Evolutionary conservation across 2,113 vertebrate species (phyloP), one percentile per base, ranked within the genome.

Genomic region (Pseudorasbora parva): DNA sequence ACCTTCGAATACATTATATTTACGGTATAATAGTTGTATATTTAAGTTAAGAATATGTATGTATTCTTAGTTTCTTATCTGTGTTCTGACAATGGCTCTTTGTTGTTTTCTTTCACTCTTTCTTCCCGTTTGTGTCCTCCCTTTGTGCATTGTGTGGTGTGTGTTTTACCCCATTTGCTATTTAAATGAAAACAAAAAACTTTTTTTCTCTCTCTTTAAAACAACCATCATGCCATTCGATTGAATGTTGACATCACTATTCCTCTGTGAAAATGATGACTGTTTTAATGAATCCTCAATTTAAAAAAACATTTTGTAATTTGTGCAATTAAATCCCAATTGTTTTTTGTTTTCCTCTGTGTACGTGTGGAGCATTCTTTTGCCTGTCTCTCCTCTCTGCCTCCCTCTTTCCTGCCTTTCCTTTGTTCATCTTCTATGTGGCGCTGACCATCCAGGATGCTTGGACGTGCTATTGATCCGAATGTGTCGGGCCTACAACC

Each of bases 391-490:
- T 72, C 43, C 72, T 8, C 0, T 60, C 51, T 71, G 30, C 43
- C 47, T 27, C 49, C 57, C 21, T n/a, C 66, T 74, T 59, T 88
- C 72, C 33, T 60, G 66, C 37, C 81, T 45, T 81, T 59, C 21
- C 66, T 75, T 84, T 71, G 33, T 37, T 51, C 51, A 27, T 91
- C 81, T 90, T 89, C 79, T 85, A 84, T 89, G 45, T 91, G 88
- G 81, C 88, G 19, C 78, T 86, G 82, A 86, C 71, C 90, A 30
- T 90, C 89, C 91, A 97, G 97, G 97, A 81, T 97, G 96, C 88
- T 91, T 98, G 81, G 96, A 97, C 80, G 94, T 98, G 76, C 95
- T 98, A 30, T 93, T 98, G 82, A 95, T 98, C 87, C 95, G 96
- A 62, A 96, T 96, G 95, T 95, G 94, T 88, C 94, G 95, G 1